phyloP scores from a whole-genome alignment of 1,140 invertebrate species.

The Drosophila varians region DNA sequence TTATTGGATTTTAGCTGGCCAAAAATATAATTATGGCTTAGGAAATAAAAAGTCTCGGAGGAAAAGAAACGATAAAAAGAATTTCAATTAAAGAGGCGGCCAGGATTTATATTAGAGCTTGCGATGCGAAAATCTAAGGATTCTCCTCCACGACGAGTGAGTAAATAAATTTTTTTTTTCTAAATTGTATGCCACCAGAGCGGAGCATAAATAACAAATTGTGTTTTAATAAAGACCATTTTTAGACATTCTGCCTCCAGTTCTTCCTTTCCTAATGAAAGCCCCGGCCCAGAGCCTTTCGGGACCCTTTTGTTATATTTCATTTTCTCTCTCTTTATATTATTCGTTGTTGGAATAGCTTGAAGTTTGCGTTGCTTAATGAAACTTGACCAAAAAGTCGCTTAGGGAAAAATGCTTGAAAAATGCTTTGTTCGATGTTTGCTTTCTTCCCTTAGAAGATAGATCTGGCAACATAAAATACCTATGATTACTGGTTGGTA shows the following conservation, averaged over 20 bases:
- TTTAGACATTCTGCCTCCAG: constrained; percentile 46
- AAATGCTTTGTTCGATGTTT: constrained; percentile 65
- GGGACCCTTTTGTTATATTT: constrained; percentile 19
- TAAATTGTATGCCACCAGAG: constrained; percentile 55
- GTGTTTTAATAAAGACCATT: constrained; percentile 73
- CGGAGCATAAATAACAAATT: constrained; percentile 75
- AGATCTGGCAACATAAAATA: constrained; percentile 38
- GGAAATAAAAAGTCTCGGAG: constrained; percentile 21
- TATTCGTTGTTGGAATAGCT: too few species aligned
- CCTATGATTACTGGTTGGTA: constrained; percentile 27
- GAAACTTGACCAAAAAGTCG: constrained; percentile 74
- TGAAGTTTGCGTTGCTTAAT: constrained; percentile 69
- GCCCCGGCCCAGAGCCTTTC: constrained; percentile 16
- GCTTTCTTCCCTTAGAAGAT: constrained; percentile 14
- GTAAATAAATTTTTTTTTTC: constrained; percentile 65
- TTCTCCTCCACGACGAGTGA: too few species aligned
- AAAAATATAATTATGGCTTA: constrained; percentile 73
- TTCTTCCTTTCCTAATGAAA: constrained; percentile 54
- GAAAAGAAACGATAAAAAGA: constrained; percentile 43
- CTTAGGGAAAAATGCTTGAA: constrained; percentile 76
- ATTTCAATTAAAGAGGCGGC: constrained; percentile 73
- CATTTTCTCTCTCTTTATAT: constrained; percentile 6
- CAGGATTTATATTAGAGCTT: constrained; percentile 26
- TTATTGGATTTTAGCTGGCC: constrained; percentile 73
- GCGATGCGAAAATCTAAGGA: constrained; percentile 1